Percentiles rank a stretch among this genome's conserved stretches.
Conservation (phyloP, 2,888 invertebrate genomes). For the Catonia carolina region DNA sequence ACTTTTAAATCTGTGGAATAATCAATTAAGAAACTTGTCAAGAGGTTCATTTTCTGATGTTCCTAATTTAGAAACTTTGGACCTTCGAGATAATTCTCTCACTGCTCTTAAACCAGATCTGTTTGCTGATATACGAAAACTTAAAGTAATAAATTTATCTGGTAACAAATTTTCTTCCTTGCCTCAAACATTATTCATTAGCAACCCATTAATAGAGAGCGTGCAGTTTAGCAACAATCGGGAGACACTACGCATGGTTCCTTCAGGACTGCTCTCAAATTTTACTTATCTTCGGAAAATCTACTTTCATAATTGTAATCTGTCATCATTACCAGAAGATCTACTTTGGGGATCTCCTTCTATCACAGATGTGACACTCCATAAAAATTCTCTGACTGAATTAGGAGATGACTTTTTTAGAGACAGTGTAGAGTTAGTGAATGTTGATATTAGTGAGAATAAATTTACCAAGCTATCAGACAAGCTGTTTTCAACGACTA, state of each 20-base stretch:
- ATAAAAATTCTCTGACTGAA: conserved; percentile 47
- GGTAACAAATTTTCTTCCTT: conserved; percentile 59
- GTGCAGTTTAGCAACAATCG: conserved; percentile 39
- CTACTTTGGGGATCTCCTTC: conserved; percentile 54
- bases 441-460: conserved; percentile 61
- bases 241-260: conserved; percentile 49
- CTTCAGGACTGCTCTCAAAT: conserved; percentile 53
- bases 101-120: conserved; percentile 53
- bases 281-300: conserved; percentile 43
- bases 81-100: conserved; percentile 60
- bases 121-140: conserved; percentile 54
- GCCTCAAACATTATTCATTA: conserved; percentile 52
- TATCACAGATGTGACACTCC: conserved; percentile 55
- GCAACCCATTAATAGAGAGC: conserved; percentile 47
- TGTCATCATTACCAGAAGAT: conserved; percentile 53
- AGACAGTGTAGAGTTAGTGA: conserved; percentile 54
- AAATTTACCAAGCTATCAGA: conserved; percentile 52
- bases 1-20: conserved; percentile 61
- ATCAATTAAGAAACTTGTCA: conserved; percentile 56
- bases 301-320: conserved; percentile 41
- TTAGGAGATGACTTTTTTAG: conserved; percentile 58
- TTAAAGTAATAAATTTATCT: conserved; percentile 54
- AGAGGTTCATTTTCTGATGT: conserved; percentile 57
- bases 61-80: conserved; percentile 55
- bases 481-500: conserved; percentile 45